A percentile compares a stretch with the other conserved stretches of the same genome.
Evolutionary conservation across 2,888 invertebrate species (phyloP).

Genomic region (Sesia bembeciformis): DNA sequence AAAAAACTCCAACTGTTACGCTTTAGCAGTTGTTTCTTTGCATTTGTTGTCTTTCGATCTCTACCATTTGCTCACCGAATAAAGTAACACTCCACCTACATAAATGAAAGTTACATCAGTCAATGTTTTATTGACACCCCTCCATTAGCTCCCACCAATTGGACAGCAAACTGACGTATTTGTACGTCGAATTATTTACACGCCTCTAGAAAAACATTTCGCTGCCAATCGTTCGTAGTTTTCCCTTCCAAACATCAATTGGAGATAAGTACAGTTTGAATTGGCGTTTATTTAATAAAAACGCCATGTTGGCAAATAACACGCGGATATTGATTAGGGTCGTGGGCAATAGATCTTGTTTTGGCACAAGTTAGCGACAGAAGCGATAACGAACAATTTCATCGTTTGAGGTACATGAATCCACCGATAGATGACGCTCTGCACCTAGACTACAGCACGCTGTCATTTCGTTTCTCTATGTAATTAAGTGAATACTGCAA

Average conservation of each 20-base stretch:
- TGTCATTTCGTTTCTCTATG: too few species aligned
- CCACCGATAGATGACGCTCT: too few species aligned
- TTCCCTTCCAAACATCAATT: not conserved
- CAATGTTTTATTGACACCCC: too few species aligned
- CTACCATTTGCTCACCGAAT: too few species aligned
- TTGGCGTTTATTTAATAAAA: constrained; percentile 60
- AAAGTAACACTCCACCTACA: too few species aligned
- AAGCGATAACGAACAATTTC: not conserved
- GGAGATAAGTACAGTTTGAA: constrained; percentile 24
- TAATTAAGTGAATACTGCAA: too few species aligned
- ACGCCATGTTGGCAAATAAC: constrained; percentile 63
- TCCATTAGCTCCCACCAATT: not conserved
- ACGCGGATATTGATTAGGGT: constrained; percentile 58
- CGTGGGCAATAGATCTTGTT: constrained; percentile 43
- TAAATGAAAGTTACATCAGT: too few species aligned
- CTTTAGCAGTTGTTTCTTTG: too few species aligned
- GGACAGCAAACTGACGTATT: not conserved
- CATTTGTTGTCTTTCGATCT: too few species aligned
- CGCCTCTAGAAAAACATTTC: not conserved
- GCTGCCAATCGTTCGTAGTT: not conserved
- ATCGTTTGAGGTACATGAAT: too few species aligned
- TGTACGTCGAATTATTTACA: not conserved
- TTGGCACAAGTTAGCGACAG: constrained; percentile 18
- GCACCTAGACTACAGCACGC: too few species aligned
- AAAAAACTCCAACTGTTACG: too few species aligned